Base-by-base conservation (phyloP, 2,888 invertebrate species). In the Arctia plantaginis region DNA sequence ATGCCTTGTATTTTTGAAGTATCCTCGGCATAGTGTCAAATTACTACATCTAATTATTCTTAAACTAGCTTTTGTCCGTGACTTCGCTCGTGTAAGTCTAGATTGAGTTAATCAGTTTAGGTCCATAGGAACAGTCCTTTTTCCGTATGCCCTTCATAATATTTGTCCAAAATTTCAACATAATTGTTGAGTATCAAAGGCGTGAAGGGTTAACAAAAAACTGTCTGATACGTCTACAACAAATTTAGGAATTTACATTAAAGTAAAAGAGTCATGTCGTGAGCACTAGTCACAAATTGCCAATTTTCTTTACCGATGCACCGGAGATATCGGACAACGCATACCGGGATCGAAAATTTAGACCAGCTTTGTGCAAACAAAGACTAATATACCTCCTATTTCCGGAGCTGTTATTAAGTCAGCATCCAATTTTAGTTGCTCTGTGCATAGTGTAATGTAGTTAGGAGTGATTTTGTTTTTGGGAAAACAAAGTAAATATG, bases 271-370 rank as follows among this genome's bases (percentile, higher is more conserved):
- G 30, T 39, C 33, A 35, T 41, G 68, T 65, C 77, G 80, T 76
- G 74, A 77, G 81, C 75, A 72, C 77, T 73, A 77, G 68, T 70
- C 76, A 78, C 66, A 65, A 73, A 77, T 90, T 90, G 90, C 76
- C 90, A 90, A 91, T 91, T 91, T 91, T 90, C 90, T 90, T 86
- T 88, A 82, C 85, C 87, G 84, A 68, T 89, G 89, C 87, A 82
- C 88, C 75, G 79, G 68, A 79, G 78, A 81, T 77, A 77, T 71
- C 71, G 86, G 85, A 87, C 87, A 85, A 81, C 79, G 83, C 83
- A 82, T 84, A 77, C 72, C 72, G 73, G 55, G 68, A 78, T 74
- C 77, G 80, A 83, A 86, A 84, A 83, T 82, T 80, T 73, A 77
- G 72, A 75, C 74, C 72, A 70, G 80, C 75, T 80, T 80, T 80